Evolutionary conservation across 1,140 invertebrate genomes (phyloP).

Genomic region (Plodia interpunctella): DNA sequence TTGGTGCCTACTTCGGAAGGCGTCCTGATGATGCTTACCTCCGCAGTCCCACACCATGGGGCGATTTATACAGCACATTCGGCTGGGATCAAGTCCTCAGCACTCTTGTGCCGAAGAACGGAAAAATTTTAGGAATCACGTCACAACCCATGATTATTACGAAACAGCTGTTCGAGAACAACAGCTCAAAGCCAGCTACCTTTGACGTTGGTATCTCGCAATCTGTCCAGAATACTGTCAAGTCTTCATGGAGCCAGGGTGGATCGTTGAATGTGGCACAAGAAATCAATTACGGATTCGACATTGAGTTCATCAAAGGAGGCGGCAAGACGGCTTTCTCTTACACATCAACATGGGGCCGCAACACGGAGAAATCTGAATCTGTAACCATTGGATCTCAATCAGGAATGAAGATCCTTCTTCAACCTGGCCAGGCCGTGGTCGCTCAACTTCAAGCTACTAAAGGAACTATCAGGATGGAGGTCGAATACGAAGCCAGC

Average conservation of each 20-base stretch:
- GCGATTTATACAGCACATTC: slow-evolving; percentile 32
- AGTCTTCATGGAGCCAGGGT: slow-evolving; percentile 28
- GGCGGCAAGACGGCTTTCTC: slow-evolving; percentile 13
- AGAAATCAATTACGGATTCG: slow-evolving; percentile 21
- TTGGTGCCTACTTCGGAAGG: slow-evolving; percentile 21
- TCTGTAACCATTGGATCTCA: slow-evolving; percentile 26
- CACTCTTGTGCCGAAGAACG: slow-evolving; percentile 23
- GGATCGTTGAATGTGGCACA: slow-evolving; percentile 17
- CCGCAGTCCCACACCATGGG: slow-evolving; percentile 39
- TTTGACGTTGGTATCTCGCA: slow-evolving; percentile 27
- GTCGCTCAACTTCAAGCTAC: slow-evolving; percentile 29
- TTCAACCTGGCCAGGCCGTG: slow-evolving; percentile 33
- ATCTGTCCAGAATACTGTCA: slow-evolving; percentile 24
- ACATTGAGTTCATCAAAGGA: background rate
- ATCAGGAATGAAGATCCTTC: slow-evolving; percentile 21
- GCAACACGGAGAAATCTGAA: slow-evolving; percentile 23
- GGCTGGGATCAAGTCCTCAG: slow-evolving; percentile 33
- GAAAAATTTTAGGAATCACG: slow-evolving; percentile 21
- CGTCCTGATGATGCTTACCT: slow-evolving; percentile 34
- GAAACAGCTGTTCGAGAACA: slow-evolving; percentile 24
- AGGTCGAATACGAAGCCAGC: slow-evolving; percentile 38
- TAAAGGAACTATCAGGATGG: slow-evolving; percentile 20
- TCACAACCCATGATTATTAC: slow-evolving; percentile 22
- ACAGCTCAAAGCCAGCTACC: slow-evolving; percentile 22
- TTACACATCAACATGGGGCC: slow-evolving; percentile 31